These are phyloP conservation scores for Otocyon megalotis DNA, from an alignment of 2,113 vertebrate genomes.

Conservation along the genomic window DNA sequence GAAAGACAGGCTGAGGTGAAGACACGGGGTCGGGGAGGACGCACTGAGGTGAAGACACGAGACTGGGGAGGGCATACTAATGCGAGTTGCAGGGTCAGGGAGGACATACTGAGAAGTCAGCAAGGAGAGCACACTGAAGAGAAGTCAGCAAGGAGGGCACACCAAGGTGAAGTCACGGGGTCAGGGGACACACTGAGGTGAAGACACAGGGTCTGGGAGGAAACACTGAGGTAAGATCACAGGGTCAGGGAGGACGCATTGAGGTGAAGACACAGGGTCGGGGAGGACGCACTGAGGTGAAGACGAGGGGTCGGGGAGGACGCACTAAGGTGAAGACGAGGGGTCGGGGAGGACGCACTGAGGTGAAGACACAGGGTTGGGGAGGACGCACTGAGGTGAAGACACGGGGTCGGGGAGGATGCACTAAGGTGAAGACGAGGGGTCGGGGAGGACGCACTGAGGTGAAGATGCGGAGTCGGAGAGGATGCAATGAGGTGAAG, in stretches of 20 bases:
- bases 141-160: not conserved
- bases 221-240: not conserved
- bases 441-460: accelerated
- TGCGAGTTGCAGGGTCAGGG: not conserved
- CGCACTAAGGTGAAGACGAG: accelerated
- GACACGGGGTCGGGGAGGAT: accelerated
- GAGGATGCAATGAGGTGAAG: not conserved
- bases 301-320: not conserved
- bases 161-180: not conserved
- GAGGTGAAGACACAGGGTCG: not conserved
- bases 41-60: not conserved
- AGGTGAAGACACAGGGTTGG: not conserved
- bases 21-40: not conserved
- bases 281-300: not conserved
- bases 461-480: not conserved
- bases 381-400: not conserved
- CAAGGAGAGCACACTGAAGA: too few species aligned
- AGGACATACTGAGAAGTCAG: not conserved
- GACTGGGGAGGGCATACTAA: not conserved
- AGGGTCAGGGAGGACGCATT: accelerated
- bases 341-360: not conserved
- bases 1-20: not conserved
- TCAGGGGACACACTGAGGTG: not conserved
- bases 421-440: accelerated
- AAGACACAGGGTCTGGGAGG: not conserved